These are phyloP conservation scores for Clarias platycephalus DNA, from an alignment of 2,797 vertebrate species.

Conservation along the genomic window DNA sequence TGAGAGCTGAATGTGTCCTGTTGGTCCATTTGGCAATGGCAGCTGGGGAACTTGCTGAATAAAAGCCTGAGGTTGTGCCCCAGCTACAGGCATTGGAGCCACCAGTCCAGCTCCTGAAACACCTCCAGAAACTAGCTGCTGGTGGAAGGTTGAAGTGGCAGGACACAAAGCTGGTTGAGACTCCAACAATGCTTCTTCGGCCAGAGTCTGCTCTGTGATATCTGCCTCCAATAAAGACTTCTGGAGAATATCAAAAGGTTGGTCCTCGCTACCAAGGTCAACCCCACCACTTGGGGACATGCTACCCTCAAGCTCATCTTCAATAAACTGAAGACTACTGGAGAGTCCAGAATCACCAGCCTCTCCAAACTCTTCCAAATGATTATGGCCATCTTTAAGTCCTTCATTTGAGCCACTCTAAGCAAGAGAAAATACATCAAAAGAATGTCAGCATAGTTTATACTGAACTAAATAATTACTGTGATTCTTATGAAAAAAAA, in stretches of 20 bases:
- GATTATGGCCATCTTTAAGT: slow-evolving; percentile 85
- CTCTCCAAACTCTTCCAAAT: slow-evolving; percentile 79
- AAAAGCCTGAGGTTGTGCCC: slow-evolving; percentile 76
- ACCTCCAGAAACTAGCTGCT: slow-evolving; percentile 92
- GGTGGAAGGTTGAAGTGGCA: slow-evolving; percentile 86
- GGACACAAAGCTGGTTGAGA: slow-evolving; percentile 84
- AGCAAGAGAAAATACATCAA: slow-evolving; percentile 44
- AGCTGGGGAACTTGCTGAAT: slow-evolving; percentile 90
- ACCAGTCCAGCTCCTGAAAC: slow-evolving; percentile 82
- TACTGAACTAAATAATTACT: not conserved
- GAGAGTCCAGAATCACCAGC: slow-evolving; percentile 86
- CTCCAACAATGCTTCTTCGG: slow-evolving; percentile 95
- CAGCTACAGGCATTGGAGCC: slow-evolving; percentile 70
- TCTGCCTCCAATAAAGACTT: slow-evolving; percentile 98
- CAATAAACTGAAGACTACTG: slow-evolving; percentile 94
- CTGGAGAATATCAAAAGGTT: slow-evolving; percentile 98
- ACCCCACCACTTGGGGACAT: slow-evolving; percentile 80
- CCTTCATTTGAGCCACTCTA: slow-evolving; percentile 84
- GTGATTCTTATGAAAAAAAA: not conserved
- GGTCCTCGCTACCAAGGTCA: slow-evolving; percentile 90
- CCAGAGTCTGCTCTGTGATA: slow-evolving; percentile 97
- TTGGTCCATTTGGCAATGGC: slow-evolving; percentile 85
- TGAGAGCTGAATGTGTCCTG: slow-evolving; percentile 89
- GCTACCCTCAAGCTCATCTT: slow-evolving; percentile 88
- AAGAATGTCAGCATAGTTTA: not conserved